Base-by-base conservation (phyloP, 2,888 invertebrate species). In the Seira ritae region DNA sequence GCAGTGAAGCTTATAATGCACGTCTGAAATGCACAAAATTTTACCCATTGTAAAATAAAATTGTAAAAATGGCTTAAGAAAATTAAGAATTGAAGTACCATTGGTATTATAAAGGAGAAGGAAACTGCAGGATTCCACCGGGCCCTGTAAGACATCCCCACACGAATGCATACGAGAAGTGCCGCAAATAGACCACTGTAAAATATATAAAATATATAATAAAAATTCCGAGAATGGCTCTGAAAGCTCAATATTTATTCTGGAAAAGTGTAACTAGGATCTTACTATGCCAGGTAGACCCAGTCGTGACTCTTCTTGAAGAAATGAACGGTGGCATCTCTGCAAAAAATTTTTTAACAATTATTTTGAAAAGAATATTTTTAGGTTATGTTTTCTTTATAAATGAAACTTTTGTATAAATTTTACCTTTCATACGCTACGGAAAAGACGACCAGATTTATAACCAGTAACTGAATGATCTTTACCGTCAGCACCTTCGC, bases 11-110 rank as follows among this genome's bases (percentile, higher is more conserved):
- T 80, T 0, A 73, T 55, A 0, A 20, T 3, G n/a, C n/a, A n/a
- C 19, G 79, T 80, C 79, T 80, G 71, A 23, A 78, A 55, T 55
- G n/a, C n/a, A n/a, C n/a, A n/a, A n/a, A n/a, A n/a, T n/a, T n/a
- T n/a, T n/a, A n/a, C n/a, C n/a, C n/a, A n/a, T n/a, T n/a, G n/a
- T n/a, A n/a, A n/a, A n/a, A n/a, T n/a, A n/a, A 70, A 42, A 37
- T n/a, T 17, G 19, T n/a, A n/a, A n/a, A n/a, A n/a, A 67, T 1
- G 66, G 20, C 42, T n/a, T 19, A 42, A 23, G 15, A 50, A 46
- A 37, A 46, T 4, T 23, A 19, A 55, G 10, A 50, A 67, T 67
- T 46, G 19, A 4, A 73, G 65, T 74, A 80, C 80, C 69, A 74
- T 1, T 22, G 80, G 80, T 37, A 69, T 42, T 22, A 69, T 68